These are phyloP conservation scores for Serranus cabrilla DNA, from an alignment of 2,797 vertebrate species.

Conservation along the genomic window DNA sequence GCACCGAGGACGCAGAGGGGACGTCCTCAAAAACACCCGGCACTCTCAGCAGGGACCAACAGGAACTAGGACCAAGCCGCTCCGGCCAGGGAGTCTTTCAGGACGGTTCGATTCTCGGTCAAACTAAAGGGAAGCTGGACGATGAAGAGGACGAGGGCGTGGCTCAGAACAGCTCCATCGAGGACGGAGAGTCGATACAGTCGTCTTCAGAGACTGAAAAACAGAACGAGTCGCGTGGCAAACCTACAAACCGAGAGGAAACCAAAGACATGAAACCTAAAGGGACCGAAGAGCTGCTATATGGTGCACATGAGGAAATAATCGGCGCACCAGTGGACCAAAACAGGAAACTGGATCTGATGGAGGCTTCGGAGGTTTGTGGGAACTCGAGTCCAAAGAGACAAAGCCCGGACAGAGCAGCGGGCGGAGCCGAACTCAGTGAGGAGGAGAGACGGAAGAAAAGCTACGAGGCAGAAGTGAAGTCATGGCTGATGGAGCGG, in stretches of 20 bases:
- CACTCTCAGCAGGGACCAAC: constrained; percentile 42
- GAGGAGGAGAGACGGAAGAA: constrained; percentile 82
- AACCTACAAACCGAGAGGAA: constrained; percentile 35
- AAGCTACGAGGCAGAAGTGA: constrained; percentile 92
- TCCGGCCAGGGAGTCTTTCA: constrained; percentile 4
- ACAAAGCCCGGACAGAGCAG: constrained; percentile 68
- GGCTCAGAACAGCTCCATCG: constrained; percentile 74
- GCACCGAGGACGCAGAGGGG: constrained; percentile 65
- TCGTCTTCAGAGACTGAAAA: constrained; percentile 64
- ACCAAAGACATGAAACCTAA: constrained; percentile 64
- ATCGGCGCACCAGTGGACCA: constrained; percentile 47
- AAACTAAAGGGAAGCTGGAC: constrained; percentile 54
- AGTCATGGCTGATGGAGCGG: constrained; percentile 94
- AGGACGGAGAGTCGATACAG: constrained; percentile 67
- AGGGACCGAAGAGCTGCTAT: constrained; percentile 56
- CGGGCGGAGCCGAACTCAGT: constrained; percentile 53
- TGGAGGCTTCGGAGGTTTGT: constrained; percentile 67
- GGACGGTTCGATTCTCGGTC: constrained; percentile 23
- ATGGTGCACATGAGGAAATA: constrained; percentile 19
- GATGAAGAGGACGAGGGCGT: constrained; percentile 80
- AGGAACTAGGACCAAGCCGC: constrained; percentile 36
- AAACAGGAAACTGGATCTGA: constrained; percentile 59
- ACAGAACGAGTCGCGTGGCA: constrained; percentile 22
- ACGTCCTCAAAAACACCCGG: constrained; percentile 55
- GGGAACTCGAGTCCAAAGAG: constrained; percentile 65